A percentile compares a stretch with the other conserved stretches of the same genome.
phyloP scores from a whole-genome alignment of 2,888 invertebrate species.

The Endomychus coccineus region DNA sequence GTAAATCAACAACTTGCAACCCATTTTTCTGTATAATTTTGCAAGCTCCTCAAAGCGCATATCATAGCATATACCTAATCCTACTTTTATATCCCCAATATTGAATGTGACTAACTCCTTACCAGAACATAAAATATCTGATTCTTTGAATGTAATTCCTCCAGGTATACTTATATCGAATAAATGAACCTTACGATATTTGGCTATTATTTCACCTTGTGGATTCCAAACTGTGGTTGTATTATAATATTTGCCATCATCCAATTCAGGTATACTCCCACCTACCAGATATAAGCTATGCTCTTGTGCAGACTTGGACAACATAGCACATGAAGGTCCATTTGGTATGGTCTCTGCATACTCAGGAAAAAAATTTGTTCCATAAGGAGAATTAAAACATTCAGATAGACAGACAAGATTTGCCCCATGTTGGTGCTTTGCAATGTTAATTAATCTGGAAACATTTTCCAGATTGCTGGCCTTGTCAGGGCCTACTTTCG shows the following conservation, averaged over 20 bases:
- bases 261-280: slow-evolving; percentile 82
- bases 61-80: slow-evolving; percentile 93
- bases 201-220: slow-evolving; percentile 67
- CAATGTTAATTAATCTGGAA: slow-evolving; percentile 60
- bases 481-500: slow-evolving; percentile 70
- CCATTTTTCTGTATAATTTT: slow-evolving; percentile 58
- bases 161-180: slow-evolving; percentile 95
- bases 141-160: slow-evolving; percentile 88
- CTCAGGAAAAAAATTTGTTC: slow-evolving; percentile 72
- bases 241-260: slow-evolving; percentile 63
- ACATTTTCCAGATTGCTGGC: slow-evolving; percentile 68
- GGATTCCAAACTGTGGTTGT: slow-evolving; percentile 83
- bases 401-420: slow-evolving; percentile 68
- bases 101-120: slow-evolving; percentile 65
- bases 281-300: slow-evolving; percentile 75
- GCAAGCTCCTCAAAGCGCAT: slow-evolving; percentile 87
- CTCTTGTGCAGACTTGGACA: slow-evolving; percentile 70
- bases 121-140: slow-evolving; percentile 74
- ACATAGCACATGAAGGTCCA: slow-evolving; percentile 64
- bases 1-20: slow-evolving; percentile 80
- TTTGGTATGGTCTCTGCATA: slow-evolving; percentile 80
- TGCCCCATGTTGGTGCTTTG: slow-evolving; percentile 53
- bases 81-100: slow-evolving; percentile 64
- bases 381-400: slow-evolving; percentile 94
- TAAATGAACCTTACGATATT: slow-evolving; percentile 84